Evolutionary conservation across 2,888 invertebrate species (phyloP).

Genomic region (Heterodera filipjevi): DNA sequence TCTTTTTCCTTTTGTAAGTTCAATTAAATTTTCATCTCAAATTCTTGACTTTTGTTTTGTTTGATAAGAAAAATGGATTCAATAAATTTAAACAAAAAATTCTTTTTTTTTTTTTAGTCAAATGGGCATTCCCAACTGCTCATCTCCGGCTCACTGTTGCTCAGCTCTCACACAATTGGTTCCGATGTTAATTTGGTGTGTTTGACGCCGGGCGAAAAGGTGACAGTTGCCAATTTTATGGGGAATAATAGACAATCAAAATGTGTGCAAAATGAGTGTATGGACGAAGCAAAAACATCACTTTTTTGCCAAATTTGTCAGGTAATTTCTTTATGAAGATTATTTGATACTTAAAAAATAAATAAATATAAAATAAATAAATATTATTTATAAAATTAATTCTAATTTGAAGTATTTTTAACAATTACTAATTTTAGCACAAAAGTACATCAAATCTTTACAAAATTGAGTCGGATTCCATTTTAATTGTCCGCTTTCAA

Average conservation of each 20-base stretch:
- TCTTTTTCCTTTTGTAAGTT: no score
- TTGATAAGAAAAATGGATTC: no score
- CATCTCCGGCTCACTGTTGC: not conserved
- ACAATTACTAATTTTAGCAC: not conserved
- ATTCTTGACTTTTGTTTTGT: not conserved
- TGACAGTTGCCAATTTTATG: not conserved
- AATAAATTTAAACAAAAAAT: not conserved
- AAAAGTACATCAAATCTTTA: not conserved
- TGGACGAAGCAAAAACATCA: not conserved
- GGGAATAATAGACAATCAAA: not conserved
- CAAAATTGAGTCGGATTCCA: not conserved
- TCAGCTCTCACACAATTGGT: not conserved
- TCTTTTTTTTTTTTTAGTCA: not conserved
- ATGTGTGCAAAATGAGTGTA: not conserved
- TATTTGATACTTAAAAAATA: not conserved
- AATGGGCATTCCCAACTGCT: not conserved
- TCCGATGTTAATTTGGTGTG: slow-evolving; percentile 6
- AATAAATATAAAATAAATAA: not conserved
- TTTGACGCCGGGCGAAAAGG: not conserved
- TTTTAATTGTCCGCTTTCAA: not conserved
- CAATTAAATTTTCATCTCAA: not conserved
- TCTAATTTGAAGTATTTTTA: no score
- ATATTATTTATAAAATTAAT: not conserved
- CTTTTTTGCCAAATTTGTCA: not conserved
- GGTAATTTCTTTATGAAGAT: not conserved